Conservation (phyloP, 2,113 vertebrate species). For the Rhipidura dahli region DNA sequence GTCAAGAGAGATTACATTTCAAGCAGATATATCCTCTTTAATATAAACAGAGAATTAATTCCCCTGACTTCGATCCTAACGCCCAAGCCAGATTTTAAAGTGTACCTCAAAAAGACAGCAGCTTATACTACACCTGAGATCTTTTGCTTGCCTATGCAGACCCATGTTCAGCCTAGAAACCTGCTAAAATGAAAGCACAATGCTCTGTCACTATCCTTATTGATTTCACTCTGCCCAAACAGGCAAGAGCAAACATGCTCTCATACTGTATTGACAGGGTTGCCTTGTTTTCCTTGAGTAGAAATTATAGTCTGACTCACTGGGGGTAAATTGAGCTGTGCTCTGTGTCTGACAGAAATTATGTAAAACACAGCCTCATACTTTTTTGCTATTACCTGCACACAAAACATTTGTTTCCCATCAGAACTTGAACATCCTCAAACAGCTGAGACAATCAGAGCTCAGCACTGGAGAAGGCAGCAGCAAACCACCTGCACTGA, state of each 20-base stretch:
- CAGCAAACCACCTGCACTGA: fast-evolving
- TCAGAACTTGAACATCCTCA: neutral
- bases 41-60: slow-evolving; percentile 38
- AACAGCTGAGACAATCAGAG: neutral
- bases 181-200: neutral
- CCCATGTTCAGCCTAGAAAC: neutral
- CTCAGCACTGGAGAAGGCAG: neutral
- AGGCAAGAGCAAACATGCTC: slow-evolving; percentile 6
- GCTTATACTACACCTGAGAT: neutral
- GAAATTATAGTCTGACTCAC: neutral
- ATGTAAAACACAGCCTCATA: neutral
- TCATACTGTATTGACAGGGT: neutral
- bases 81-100: neutral
- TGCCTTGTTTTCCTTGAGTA: neutral
- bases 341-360: neutral
- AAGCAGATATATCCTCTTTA: slow-evolving; percentile 15
- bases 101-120: neutral
- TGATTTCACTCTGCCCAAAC: neutral
- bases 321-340: neutral
- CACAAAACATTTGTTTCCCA: neutral
- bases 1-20: slow-evolving; percentile 12
- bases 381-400: neutral
- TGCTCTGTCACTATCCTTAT: neutral
- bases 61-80: slow-evolving; percentile 1
- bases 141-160: neutral